Percentiles rank a stretch among this genome's conserved stretches.
phyloP scores from a whole-genome alignment of 2,113 vertebrate species.

The Larimichthys crocea region DNA sequence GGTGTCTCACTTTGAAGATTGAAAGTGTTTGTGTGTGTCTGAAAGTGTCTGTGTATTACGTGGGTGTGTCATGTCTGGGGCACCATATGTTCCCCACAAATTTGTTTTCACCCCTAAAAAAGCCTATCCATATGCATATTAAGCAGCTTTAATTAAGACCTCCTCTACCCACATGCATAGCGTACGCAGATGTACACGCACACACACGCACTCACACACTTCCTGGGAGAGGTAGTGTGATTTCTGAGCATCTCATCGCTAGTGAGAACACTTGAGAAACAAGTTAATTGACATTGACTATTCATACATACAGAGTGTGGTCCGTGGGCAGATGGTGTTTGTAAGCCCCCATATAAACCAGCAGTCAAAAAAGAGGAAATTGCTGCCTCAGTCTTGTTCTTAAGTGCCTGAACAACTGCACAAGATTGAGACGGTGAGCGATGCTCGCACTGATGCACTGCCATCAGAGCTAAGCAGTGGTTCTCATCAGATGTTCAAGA shows the following conservation, averaged over 20 bases:
- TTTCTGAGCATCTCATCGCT: conserved; percentile 47
- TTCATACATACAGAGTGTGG: conserved; percentile 64
- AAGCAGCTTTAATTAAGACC: conserved; percentile 74
- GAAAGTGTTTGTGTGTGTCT: conserved; percentile 57
- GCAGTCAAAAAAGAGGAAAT: conserved; percentile 42
- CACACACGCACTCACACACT: conserved; percentile 33
- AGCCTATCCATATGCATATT: conserved; percentile 67
- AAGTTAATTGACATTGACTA: conserved; percentile 75
- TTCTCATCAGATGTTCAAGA: conserved; percentile 7
- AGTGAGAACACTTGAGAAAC: conserved; percentile 73
- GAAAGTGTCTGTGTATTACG: conserved; percentile 57
- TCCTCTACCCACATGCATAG: conserved; percentile 59
- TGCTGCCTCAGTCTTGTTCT: conserved; percentile 27
- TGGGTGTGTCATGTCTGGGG: conserved; percentile 70
- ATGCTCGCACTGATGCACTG: background rate
- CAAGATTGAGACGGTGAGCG: conserved; percentile 2
- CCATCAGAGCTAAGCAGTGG: conserved; percentile 1
- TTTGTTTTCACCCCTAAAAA: conserved; percentile 78
- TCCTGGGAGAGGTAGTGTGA: conserved; percentile 66
- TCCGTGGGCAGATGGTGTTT: conserved; percentile 73
- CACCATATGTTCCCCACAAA: conserved; percentile 77
- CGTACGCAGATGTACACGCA: conserved; percentile 46
- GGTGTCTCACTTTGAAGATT: conserved; percentile 58
- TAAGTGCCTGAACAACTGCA: conserved; percentile 5
- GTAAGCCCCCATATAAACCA: conserved; percentile 52